Evolutionary conservation across 2,113 vertebrate species (phyloP).

Genomic region (Actenoides hombroni): DNA sequence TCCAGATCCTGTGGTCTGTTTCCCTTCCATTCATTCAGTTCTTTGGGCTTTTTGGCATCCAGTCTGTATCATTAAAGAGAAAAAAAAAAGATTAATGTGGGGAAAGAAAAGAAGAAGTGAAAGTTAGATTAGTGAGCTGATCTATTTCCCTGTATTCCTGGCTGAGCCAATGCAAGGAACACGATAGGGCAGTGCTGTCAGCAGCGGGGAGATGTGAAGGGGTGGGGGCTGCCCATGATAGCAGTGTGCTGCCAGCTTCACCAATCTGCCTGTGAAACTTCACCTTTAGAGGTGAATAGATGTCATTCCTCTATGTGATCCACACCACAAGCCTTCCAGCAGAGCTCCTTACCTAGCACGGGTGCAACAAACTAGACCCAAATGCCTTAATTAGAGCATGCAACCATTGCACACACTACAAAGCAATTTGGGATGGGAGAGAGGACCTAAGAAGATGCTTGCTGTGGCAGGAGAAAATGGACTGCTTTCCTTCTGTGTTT

Average conservation of each 20-base stretch:
- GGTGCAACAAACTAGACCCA: not conserved
- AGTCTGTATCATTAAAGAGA: not conserved
- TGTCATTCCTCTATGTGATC: not conserved
- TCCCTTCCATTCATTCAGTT: not conserved
- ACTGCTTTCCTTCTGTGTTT: not conserved
- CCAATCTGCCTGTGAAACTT: not conserved
- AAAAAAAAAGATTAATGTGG: not conserved
- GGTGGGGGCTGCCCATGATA: not conserved
- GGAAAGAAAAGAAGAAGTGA: not conserved
- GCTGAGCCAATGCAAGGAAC: not conserved
- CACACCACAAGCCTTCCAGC: not conserved
- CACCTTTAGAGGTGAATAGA: not conserved
- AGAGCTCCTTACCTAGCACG: not conserved
- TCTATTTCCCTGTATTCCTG: not conserved
- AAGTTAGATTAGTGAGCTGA: not conserved
- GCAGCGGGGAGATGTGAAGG: fast-evolving
- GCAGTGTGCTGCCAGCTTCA: not conserved
- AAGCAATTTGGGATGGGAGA: not conserved
- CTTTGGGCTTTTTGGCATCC: not conserved
- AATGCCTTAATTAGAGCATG: not conserved
- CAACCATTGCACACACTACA: not conserved
- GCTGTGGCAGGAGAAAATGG: not conserved
- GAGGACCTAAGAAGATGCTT: not conserved
- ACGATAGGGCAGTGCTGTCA: fast-evolving
- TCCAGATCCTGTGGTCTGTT: not conserved